Conservation (phyloP, 2,888 invertebrate species). For the Pterostichus madidus region DNA sequence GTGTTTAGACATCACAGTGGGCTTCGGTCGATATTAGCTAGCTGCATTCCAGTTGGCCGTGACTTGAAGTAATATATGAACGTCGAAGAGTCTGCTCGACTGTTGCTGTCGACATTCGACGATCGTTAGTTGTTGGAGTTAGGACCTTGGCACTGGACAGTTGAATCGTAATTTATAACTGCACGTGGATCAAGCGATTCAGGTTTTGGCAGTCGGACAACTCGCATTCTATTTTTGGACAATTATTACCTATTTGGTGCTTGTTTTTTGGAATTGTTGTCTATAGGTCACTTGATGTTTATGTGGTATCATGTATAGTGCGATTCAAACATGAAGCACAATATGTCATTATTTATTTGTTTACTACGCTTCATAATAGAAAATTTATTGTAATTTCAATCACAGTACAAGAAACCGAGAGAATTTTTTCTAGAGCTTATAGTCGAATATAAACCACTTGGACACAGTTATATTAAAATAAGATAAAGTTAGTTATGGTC, state of each 20-base stretch:
- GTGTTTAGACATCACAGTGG: conserved; percentile 17
- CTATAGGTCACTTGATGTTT: conserved; percentile 18
- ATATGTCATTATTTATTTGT: no score
- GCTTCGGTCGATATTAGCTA: conserved; percentile 29
- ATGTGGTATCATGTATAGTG: no score
- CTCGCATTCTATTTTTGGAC: conserved; percentile 8
- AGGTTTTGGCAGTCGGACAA: conserved; percentile 26
- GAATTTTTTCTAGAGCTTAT: no score
- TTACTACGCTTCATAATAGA: no score
- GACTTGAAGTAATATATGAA: conserved; percentile 32
- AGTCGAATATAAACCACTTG: not conserved
- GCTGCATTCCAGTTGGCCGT: conserved; percentile 51
- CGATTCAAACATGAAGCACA: no score
- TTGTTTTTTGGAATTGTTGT: not conserved
- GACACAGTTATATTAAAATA: no score
- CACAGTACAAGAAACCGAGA: no score
- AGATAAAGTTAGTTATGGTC: no score
- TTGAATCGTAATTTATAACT: not conserved
- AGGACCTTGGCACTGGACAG: conserved; percentile 45
- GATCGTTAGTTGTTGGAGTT: conserved; percentile 6
- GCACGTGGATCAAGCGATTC: conserved; percentile 29
- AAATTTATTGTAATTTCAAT: no score
- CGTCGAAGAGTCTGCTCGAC: not conserved
- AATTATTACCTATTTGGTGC: conserved; percentile 21
- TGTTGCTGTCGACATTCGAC: conserved; percentile 20